Conservation (phyloP, 2,797 vertebrate species). For the Platyrinchus mystaceus region DNA sequence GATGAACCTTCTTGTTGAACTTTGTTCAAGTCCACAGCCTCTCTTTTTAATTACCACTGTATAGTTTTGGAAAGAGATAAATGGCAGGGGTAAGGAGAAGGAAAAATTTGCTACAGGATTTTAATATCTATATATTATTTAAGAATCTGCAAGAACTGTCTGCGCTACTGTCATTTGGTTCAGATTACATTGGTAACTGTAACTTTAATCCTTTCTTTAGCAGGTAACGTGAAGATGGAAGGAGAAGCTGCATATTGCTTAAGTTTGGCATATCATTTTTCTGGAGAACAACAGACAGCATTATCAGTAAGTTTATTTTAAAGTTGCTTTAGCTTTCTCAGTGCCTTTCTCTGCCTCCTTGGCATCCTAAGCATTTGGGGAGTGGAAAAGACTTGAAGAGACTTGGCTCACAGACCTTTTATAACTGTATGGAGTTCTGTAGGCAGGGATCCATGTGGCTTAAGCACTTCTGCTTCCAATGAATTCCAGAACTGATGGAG, state of each 20-base stretch:
- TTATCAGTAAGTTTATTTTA: constrained; percentile 70
- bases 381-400: background rate
- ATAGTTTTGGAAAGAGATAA: background rate
- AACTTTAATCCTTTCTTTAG: constrained; percentile 66
- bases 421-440: background rate
- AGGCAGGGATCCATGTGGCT: background rate
- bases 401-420: background rate
- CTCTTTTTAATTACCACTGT: background rate
- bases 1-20: background rate
- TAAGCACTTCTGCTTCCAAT: background rate
- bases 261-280: constrained; percentile 71
- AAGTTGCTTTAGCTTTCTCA: background rate
- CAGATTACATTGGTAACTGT: background rate
- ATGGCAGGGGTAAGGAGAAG: background rate
- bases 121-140: background rate
- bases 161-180: background rate
- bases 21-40: background rate
- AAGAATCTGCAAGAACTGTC: background rate
- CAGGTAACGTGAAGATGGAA: constrained; percentile 73
- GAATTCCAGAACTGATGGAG: background rate
- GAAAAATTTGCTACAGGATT: background rate
- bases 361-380: background rate
- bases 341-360: background rate
- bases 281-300: constrained; percentile 70
- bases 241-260: constrained; percentile 77